Conservation (phyloP, 2,888 invertebrate genomes). For the Catotricha subobsoleta region DNA sequence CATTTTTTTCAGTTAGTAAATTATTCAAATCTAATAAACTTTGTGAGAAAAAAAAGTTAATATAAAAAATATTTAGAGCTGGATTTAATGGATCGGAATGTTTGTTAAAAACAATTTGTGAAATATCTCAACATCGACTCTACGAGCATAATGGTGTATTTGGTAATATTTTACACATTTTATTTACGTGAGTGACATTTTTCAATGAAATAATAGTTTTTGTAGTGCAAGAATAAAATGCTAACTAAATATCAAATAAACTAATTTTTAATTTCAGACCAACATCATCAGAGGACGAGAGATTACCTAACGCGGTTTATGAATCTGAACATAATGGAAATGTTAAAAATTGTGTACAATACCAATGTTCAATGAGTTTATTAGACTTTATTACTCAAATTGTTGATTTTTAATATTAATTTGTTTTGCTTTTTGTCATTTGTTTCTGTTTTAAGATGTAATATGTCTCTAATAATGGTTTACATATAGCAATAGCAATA, state of each 20-base stretch:
- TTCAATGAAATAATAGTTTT: neutral
- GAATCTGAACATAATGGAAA: slow-evolving; percentile 8
- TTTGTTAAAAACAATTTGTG: slow-evolving; percentile 41
- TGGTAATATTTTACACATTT: slow-evolving; percentile 38
- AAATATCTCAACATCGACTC: slow-evolving; percentile 34
- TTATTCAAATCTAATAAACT: too few relatives aligned
- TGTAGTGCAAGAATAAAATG: neutral
- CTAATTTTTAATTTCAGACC: slow-evolving; percentile 4
- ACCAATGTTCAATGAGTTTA: slow-evolving; percentile 6
- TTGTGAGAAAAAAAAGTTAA: neutral
- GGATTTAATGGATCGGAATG: slow-evolving; percentile 20
- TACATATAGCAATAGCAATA: neutral
- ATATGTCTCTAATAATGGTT: neutral
- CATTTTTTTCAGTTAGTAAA: too few relatives aligned
- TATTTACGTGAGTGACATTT: slow-evolving; percentile 36
- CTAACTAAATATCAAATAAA: neutral
- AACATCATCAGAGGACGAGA: slow-evolving; percentile 8
- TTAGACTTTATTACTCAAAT: slow-evolving; percentile 7
- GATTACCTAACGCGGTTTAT: slow-evolving; percentile 2
- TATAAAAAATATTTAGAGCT: neutral
- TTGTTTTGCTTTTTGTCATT: too few relatives aligned
- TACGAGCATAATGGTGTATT: slow-evolving; percentile 36
- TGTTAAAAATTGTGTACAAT: slow-evolving; percentile 1
- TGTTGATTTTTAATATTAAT: too few relatives aligned
- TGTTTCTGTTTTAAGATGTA: neutral